Base-by-base conservation (phyloP, 2,113 vertebrate genomes). In the Sorex fumeus region DNA sequence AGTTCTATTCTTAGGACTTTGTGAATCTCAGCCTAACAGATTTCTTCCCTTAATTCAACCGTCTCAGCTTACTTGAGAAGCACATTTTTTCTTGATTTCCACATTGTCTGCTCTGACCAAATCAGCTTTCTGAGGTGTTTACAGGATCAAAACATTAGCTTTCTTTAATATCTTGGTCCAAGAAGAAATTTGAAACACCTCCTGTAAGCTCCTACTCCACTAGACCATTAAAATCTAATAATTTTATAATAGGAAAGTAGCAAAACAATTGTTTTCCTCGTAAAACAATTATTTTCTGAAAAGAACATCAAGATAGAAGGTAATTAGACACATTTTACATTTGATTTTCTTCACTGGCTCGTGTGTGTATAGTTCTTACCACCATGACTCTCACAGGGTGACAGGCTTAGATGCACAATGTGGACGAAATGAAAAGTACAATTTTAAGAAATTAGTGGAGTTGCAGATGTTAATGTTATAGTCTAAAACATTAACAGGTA, bases 51-150 rank as follows among this genome's bases (percentile, higher is more conserved):
- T 67, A 91, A 76, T 88, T 94, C 64, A 62, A 45, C 79, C n/a
- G 90, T 66, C 72, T 93, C 64, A 82, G 45, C 16, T 96, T 34
- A 57, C 93, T 66, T 76, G 45, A 87, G 87, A 94, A 93, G 18
- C 0, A 2, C 64, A 19, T 84, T 87, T 93, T 84, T 75, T 77
- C 70, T 87, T 82, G 1, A 53, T 91, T 94, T 89, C 71, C 83
- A 93, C 82, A 74, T 82, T 85, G 79, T 92, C 85, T 93, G 71
- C 76, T 90, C 90, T 90, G 94, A 81, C 45, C 36, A 91, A 91
- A 94, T 90, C 87, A 95, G 87, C 72, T 8, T 1, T 79, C 45
- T 4, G 30, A 91, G 71, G 76, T 70, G 89, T 93, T 91, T 23
- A 66, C 19, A 15, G 78, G 70, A 95, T 95, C 93, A 93, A 91